Base-by-base conservation (phyloP, 2,888 invertebrate genomes). In the Leucania comma region DNA sequence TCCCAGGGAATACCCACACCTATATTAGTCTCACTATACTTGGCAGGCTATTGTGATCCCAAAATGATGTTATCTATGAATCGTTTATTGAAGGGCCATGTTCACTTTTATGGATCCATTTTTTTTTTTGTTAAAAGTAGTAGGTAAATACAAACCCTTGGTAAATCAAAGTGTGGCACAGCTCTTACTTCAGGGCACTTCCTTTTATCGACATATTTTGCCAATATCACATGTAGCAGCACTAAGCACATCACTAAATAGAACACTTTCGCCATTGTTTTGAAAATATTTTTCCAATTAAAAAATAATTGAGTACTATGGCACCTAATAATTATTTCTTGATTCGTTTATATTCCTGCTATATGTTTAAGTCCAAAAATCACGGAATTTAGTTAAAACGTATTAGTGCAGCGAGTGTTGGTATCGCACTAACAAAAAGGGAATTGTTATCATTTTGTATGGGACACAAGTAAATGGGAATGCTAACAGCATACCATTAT, bases 111-210 rank as follows among this genome's bases (percentile, higher is more conserved):
- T 9, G 29, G 6, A 50, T 32, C 14, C 2, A 1, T 48, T 4
- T 48, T 48, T n/a, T 8, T 8, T 48, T 48, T 48, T 48, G 9
- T 0, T 48, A 48, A 51, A 48, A 64, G 3, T 6, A 17, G 3
- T 26, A 38, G 2, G 3, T 65, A 48, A 66, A 50, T 57, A 88
- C 91, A 80, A 75, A 98, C 98, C 94, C 97, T 96, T 81, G 97
- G 96, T 84, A 98, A 95, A 95, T 98, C 97, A 89, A 98, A 98
- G 94, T 98, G 98, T 54, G 97, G 96, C 63, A 97, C 97, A 22
- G 98, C 98, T 91, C 97, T 97, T 77, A 98, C 98, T 96, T 97
- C 96, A 0, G 98, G 98, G 87, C 98, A 98, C 90, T 97, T 97
- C 86, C 97, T 97, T 90, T 97, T 97, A 86, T 97, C 97, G 51